phyloP scores from a whole-genome alignment of 2,113 vertebrate species.

The Hippotragus niger region DNA sequence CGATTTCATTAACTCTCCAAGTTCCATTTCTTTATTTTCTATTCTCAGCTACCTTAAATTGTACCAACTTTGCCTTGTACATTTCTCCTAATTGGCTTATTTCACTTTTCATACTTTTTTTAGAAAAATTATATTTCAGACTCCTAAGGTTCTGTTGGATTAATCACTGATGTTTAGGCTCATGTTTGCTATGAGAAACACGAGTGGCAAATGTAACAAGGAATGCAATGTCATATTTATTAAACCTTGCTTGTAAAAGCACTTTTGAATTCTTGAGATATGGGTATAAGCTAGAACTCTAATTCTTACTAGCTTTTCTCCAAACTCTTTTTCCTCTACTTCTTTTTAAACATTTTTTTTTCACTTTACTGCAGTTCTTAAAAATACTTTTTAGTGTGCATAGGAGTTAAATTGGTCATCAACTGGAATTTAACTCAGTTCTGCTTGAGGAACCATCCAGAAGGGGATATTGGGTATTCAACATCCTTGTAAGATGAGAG shows the following conservation, averaged over 20 bases:
- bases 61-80: background rate
- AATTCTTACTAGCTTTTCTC: background rate
- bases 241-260: background rate
- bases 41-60: background rate
- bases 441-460: conserved; percentile 36
- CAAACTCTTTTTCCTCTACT: background rate
- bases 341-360: background rate
- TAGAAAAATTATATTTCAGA: background rate
- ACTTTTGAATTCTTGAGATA: background rate
- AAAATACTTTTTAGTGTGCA: background rate
- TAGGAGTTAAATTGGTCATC: conserved; percentile 50
- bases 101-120: background rate
- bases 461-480: conserved; percentile 28
- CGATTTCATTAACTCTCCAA: background rate
- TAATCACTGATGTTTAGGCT: background rate
- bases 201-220: background rate
- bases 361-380: background rate
- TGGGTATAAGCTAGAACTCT: background rate
- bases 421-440: conserved; percentile 22
- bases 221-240: background rate
- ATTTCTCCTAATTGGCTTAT: background rate
- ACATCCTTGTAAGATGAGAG: conserved; percentile 11
- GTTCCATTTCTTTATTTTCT: conserved; percentile 22
- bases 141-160: background rate
- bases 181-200: background rate